Evolutionary conservation across 2,888 invertebrate species (phyloP), one percentile per base, ranked within the genome.

Genomic region (Graphium colonna): DNA sequence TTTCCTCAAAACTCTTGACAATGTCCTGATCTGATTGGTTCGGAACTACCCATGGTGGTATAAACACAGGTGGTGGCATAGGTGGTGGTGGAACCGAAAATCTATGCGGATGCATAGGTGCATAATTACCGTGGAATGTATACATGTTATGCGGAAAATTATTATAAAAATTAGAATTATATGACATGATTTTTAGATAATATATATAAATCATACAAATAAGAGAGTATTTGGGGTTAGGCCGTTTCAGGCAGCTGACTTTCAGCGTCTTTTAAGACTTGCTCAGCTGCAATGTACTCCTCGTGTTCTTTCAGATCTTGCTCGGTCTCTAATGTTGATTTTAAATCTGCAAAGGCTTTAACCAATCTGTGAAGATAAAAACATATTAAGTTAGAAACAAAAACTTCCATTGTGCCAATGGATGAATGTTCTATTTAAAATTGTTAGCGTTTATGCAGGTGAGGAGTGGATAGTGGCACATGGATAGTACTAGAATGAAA

Each of bases 331-430:
- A 97, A 73, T 49, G 94, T 92, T 44, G 90, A 91, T 71, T 94
- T 93, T 43, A 98, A 91, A 58, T 97, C 95, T 38, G 93, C 92
- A 67, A 90, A 93, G 38, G 97, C 97, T 79, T 94, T 94, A 40
- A 90, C 90, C 58, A 94, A 77, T 69, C 92, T 92, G 75, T n/a
- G 77, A 83, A 40, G 28, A 7, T 28, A 7, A 28, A 28, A 28
- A 7, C 8, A 28, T 28, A 7, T 28, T 28, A 28, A 4, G 28
- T 8, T 7, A 7, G 5, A 28, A 28, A 28, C 28, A 28, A 28
- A 7, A 28, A 28, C 5, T 28, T 7, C 4, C 5, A 7, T 28
- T 28, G 8, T 8, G 8, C 28, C 28, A 28, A 8, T 8, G 8
- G 28, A 28, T 7, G 8, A 28, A 28, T 7, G 8, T 28, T 28